Percentiles rank a stretch among this genome's conserved stretches.
These are phyloP conservation scores for Parelbella ahira DNA, from an alignment of 2,888 invertebrate species.

Conservation along the genomic window DNA sequence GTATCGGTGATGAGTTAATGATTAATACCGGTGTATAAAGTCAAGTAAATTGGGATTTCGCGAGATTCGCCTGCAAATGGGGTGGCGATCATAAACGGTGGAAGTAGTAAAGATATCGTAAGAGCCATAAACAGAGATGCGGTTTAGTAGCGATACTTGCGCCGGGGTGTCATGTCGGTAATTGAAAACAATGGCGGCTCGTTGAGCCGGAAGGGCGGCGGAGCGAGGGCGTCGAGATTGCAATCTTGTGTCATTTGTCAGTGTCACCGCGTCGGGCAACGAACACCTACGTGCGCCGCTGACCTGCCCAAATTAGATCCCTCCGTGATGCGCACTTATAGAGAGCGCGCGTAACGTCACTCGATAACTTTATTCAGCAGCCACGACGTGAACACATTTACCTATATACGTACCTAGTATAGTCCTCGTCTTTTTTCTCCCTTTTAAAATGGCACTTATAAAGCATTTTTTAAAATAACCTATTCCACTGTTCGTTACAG, in stretches of 20 bases:
- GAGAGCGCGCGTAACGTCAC: not conserved
- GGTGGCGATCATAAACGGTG: conserved; percentile 60
- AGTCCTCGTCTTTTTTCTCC: too few species aligned
- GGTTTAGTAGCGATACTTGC: conserved; percentile 63
- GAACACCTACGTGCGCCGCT: conserved; percentile 58
- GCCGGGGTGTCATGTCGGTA: conserved; percentile 74
- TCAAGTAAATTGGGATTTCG: too few species aligned
- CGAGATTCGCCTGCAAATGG: too few species aligned
- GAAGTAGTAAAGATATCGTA: conserved; percentile 64
- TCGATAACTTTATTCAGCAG: too few species aligned
- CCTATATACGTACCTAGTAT: too few species aligned
- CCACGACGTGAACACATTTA: too few species aligned
- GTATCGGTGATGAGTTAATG: conserved; percentile 62
- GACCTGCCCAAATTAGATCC: conserved; percentile 69
- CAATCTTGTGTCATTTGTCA: conserved; percentile 89
- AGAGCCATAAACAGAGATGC: conserved; percentile 67
- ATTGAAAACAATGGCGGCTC: conserved; percentile 79
- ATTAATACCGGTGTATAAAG: conserved; percentile 59
- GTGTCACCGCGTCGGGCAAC: conserved; percentile 79
- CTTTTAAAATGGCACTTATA: too few species aligned
- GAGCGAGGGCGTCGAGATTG: conserved; percentile 83
- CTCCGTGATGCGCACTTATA: conserved; percentile 20
- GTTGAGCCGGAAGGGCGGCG: conserved; percentile 64
- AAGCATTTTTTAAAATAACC: too few species aligned
- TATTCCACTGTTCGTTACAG: too few species aligned